A percentile compares a stretch with the other conserved stretches of the same genome.
Conservation (phyloP, 2,113 vertebrate genomes). For the Carassius carassius region DNA sequence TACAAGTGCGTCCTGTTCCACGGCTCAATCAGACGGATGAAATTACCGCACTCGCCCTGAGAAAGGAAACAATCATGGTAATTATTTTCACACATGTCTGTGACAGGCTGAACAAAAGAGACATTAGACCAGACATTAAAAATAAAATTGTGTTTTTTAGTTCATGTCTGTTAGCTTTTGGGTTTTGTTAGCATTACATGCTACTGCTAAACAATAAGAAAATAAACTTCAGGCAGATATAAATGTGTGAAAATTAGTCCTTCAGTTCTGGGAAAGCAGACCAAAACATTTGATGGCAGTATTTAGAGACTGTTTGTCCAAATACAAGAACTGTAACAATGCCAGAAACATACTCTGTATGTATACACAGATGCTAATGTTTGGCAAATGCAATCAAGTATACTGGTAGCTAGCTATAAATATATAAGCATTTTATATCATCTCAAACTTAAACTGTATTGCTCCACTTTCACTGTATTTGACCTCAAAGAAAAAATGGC, state of each 20-base stretch:
- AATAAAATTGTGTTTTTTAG: not conserved
- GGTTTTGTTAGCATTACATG: not conserved
- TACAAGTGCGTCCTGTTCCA: slow-evolving; percentile 98
- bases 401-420: not conserved
- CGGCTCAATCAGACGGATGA: slow-evolving; percentile 94
- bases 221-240: not conserved
- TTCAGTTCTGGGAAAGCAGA: not conserved
- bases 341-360: not conserved
- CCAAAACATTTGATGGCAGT: not conserved
- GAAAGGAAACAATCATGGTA: slow-evolving; percentile 44
- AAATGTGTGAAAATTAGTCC: not conserved
- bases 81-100: not conserved
- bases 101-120: not conserved
- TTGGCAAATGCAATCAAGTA: not conserved
- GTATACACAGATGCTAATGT: slow-evolving; percentile 4
- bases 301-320: not conserved
- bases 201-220: not conserved
- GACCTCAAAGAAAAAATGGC: not conserved
- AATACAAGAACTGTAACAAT: not conserved
- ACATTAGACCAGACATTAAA: not conserved
- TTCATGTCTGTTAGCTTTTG: not conserved
- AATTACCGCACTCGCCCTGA: slow-evolving; percentile 96
- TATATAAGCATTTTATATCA: not conserved
- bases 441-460: not conserved
- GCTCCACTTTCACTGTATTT: not conserved